Evolutionary conservation across 2,797 vertebrate species (phyloP), one percentile per base, ranked within the genome.

Genomic region (Chromis chromis): DNA sequence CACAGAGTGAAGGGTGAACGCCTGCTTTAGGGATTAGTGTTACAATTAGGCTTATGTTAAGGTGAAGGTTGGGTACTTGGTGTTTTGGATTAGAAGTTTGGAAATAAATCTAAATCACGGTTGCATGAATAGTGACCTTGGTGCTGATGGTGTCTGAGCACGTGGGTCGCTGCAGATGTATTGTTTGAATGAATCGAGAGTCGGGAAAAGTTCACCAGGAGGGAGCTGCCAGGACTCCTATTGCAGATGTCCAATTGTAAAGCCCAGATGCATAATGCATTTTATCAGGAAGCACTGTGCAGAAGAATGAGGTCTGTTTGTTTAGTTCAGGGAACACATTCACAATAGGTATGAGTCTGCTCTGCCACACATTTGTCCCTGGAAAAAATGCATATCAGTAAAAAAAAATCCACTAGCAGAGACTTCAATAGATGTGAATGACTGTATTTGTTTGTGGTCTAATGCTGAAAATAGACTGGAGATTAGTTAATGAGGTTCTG

Each of bases 51-150:
- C 62, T 77, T 69, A 81, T 66, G 68, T 55, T 72, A 42, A 65
- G 58, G 73, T 73, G 79, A 50, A 58, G 49, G 69, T 65, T 67
- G 52, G 57, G 59, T 60, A 65, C 78, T 85, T 84, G 79, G 74
- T 78, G 73, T 82, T 82, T 49, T 59, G 81, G 78, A 83, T 85
- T 81, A 84, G 44, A 69, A 62, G 44, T 89, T 63, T 66, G 46
- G 52, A 50, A 65, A 76, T 53, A 74, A 72, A 78, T 78, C 66
- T 60, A 63, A 78, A 78, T 71, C 76, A 61, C 39, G 13, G 67
- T 66, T 65, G 48, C 33, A 60, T 60, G 40, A 83, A 66, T 53
- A 36, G 52, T 64, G 60, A 81, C 48, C 54, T 58, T 2, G 0
- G 36, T 33, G 44, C 33, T 57, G 46, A 40, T 42, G 9, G 54